Evolutionary conservation across 2,888 invertebrate genomes (phyloP).

Genomic region (Meteorus colon): DNA sequence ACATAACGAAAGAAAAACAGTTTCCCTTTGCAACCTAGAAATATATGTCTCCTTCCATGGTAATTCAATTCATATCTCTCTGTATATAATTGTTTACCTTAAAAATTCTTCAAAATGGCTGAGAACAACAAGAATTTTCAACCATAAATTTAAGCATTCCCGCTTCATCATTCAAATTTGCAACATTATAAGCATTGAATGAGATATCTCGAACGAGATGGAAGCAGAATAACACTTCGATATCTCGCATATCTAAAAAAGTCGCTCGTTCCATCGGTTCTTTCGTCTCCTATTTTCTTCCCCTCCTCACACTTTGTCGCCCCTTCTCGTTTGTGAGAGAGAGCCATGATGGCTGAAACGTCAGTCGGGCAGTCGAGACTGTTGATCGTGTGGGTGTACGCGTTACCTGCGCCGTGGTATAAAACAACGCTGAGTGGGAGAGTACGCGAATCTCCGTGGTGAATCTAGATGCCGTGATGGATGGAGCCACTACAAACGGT

Average conservation of each 20-base stretch:
- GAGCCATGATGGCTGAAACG: conserved; percentile 43
- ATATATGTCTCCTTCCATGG: too few species aligned
- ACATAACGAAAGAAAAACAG: too few species aligned
- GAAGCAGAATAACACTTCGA: background rate
- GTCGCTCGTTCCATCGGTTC: background rate
- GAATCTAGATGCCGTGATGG: conserved; percentile 67
- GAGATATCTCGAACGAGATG: background rate
- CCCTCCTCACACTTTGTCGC: background rate
- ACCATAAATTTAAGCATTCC: too few species aligned
- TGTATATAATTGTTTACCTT: too few species aligned
- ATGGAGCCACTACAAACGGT: conserved; percentile 66
- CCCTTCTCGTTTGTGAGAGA: conserved; percentile 2
- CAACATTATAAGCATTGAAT: background rate
- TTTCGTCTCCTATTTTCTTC: background rate
- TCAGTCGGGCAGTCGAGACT: conserved; percentile 48
- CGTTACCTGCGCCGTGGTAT: conserved; percentile 43
- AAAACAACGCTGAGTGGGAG: conserved; percentile 36
- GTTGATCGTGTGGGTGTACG: conserved; percentile 53
- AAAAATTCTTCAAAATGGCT: too few species aligned
- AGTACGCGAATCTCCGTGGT: conserved; percentile 48
- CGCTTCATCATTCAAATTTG: too few species aligned
- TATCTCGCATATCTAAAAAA: background rate
- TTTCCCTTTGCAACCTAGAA: too few species aligned
- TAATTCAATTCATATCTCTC: too few species aligned
- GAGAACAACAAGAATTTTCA: too few species aligned